Conservation (phyloP, 2,888 invertebrate species). For the Perdita meconis region DNA sequence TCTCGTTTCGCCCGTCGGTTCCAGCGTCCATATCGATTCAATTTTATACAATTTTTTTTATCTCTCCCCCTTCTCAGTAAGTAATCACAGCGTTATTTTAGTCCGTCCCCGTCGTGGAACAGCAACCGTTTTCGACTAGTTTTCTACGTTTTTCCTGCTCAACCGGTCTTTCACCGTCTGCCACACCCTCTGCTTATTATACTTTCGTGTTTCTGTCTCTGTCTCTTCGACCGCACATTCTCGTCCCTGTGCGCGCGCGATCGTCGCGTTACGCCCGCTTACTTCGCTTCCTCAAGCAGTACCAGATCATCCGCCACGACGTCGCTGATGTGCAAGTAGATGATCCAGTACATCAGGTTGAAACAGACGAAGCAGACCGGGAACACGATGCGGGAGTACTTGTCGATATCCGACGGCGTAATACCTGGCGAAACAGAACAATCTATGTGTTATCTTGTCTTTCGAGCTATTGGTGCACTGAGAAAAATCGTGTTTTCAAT, state of each 20-base stretch:
- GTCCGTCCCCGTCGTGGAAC: conserved; percentile 35
- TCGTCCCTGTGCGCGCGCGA: conserved; percentile 35
- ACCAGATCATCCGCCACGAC: conserved; percentile 97
- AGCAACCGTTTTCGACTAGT: conserved; percentile 11
- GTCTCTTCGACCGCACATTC: conserved; percentile 57
- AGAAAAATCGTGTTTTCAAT: no score
- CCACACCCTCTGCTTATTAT: conserved; percentile 28
- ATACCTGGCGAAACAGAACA: conserved; percentile 85
- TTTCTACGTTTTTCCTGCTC: conserved; percentile 12
- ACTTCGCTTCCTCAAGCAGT: conserved; percentile 82
- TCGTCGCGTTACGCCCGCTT: conserved; percentile 60
- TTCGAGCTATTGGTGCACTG: no score
- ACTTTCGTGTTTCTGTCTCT: conserved; percentile 52
- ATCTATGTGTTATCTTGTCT: conserved; percentile 29
- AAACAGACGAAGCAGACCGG: conserved; percentile 99
- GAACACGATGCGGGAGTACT: conserved; percentile 99
- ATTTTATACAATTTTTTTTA: conserved; percentile 43
- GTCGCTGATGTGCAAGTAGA: conserved; percentile 97
- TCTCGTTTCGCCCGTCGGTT: conserved; percentile 8
- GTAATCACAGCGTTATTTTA: conserved; percentile 58
- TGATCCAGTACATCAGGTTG: conserved; percentile 99
- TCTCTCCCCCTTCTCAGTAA: conserved; percentile 31
- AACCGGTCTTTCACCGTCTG: conserved; percentile 24
- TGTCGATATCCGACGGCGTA: conserved; percentile 99
- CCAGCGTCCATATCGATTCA: conserved; percentile 15